Evolutionary conservation across 2,113 vertebrate species (phyloP).

Genomic region (Myotis brandtii): DNA sequence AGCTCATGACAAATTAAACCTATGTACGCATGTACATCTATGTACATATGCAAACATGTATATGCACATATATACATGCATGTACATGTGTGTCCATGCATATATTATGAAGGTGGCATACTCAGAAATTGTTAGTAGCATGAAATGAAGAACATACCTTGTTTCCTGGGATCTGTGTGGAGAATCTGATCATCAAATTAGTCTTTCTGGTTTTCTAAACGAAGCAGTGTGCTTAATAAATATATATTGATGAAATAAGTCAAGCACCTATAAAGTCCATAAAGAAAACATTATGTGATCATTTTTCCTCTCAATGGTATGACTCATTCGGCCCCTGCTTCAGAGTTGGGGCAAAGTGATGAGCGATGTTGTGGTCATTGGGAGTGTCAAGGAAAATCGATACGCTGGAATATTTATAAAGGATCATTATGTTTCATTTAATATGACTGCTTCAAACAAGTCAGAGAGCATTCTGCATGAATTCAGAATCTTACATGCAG

Average conservation of each 20-base stretch:
- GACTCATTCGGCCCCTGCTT: neutral
- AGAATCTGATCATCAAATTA: neutral
- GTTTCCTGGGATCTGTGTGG: neutral
- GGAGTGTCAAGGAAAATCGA: neutral
- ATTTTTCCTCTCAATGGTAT: neutral
- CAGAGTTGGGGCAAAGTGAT: neutral
- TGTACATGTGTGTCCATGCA: no score
- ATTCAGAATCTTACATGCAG: neutral
- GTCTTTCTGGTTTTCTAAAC: conserved; percentile 31
- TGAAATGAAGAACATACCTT: neutral
- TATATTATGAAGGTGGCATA: neutral
- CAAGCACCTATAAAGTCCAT: neutral
- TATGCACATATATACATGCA: neutral
- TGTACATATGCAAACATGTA: neutral
- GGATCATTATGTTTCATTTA: neutral
- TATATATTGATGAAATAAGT: neutral
- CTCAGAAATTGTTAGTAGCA: neutral
- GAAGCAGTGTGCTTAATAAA: neutral
- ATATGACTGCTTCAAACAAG: neutral
- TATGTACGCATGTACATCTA: neutral
- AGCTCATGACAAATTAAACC: neutral
- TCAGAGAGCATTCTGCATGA: neutral
- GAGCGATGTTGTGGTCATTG: accelerated
- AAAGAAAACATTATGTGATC: neutral
- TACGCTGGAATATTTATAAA: neutral